Percentiles rank a stretch among this genome's conserved stretches.
Conservation (phyloP, 2,113 vertebrate genomes). For the Hipposideros armiger region DNA sequence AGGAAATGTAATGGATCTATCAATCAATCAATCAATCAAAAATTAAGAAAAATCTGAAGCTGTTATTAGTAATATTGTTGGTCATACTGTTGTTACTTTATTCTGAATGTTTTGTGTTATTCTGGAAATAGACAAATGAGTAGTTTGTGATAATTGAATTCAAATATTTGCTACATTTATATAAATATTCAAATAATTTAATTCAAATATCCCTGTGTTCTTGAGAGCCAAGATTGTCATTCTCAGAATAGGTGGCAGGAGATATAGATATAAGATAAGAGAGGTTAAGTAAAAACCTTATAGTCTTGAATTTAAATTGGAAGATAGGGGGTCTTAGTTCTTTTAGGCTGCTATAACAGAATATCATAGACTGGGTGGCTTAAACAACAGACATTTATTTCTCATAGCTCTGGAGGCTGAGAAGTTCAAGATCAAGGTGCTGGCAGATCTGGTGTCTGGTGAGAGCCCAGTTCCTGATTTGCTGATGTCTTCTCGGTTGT, state of each 20-base stretch:
- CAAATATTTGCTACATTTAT: not conserved
- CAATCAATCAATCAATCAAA: not conserved
- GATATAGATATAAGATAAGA: not conserved
- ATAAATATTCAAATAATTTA: not conserved
- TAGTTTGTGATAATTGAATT: not conserved
- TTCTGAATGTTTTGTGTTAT: not conserved
- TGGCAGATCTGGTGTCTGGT: not conserved
- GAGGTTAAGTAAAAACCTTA: not conserved
- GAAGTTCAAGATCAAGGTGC: not conserved
- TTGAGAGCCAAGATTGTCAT: not conserved
- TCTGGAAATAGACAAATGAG: not conserved
- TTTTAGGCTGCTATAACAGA: not conserved
- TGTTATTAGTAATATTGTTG: not conserved
- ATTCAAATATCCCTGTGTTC: not conserved
- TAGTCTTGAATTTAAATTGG: not conserved
- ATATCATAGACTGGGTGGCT: not conserved
- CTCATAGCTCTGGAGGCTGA: not conserved
- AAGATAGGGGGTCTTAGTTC: not conserved
- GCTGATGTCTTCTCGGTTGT: not conserved
- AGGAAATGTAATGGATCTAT: not conserved
- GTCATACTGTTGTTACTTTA: not conserved
- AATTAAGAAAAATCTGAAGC: not conserved
- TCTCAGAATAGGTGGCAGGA: not conserved
- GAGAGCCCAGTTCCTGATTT: not conserved
- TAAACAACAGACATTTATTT: not conserved